Base-by-base conservation (phyloP, 2,797 vertebrate genomes). In the Clarias pachynema region DNA sequence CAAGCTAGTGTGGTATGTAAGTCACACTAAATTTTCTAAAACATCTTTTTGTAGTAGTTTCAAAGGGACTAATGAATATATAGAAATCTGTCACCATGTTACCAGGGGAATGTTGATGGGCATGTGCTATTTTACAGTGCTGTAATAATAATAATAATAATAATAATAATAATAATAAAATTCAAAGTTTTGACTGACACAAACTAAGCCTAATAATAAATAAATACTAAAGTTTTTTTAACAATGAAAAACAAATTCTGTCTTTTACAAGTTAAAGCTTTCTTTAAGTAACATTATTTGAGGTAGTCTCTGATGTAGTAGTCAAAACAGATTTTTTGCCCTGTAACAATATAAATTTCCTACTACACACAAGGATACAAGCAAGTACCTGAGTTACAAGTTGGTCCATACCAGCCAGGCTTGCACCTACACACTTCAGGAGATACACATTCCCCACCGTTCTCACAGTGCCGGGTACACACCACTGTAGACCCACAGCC, bases 401-500 rank as follows among this genome's bases (percentile, higher is more conserved):
- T 98, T 0, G 97, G 97, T 90, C 97, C 97, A 0, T 91, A 93
- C 97, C 97, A 99, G 86, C 97, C 97, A 0, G 92, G 87, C 88
- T 93, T 95, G 91, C 97, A 98, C 81, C 94, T 92, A 89, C 97
- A 99, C 86, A 93, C 93, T 65, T 97, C 97, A 24, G 97, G 97
- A 77, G 95, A 92, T 77, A 97, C 89, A 82, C 97, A 98, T 83
- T 95, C 81, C 0, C 97, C 97, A 56, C 97, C 97, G 5, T 99
- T 97, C 89, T 99, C 97, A 93, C 97, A 99, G 90, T 98, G 96
- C 57, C 95, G 96, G 91, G 94, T 97, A 92, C 97, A 99, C 90
- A 99, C 95, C 97, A 97, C 98, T 98, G 81, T 20, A 82, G 66
- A 85, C 22, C 83, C 78, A 87, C 62, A 85, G 15, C 8, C 20